phyloP scores from a whole-genome alignment of 1,140 invertebrate species.

The Oscheius sp. region DNA sequence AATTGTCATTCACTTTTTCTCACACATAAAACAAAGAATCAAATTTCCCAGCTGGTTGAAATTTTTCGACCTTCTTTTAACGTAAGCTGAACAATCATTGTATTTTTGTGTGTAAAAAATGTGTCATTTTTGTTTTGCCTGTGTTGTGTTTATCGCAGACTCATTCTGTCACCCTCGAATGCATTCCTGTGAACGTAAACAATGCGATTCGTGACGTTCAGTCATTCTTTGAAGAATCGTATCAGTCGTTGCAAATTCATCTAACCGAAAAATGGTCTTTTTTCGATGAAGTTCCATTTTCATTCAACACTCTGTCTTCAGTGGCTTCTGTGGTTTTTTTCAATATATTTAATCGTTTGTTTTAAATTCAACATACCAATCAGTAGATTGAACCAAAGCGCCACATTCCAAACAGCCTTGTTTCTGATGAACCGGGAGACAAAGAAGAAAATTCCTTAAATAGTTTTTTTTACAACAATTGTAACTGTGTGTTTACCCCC shows the following conservation, averaged over 20 bases:
- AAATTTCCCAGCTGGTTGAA: no score
- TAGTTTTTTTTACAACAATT: background rate
- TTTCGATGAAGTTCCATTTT: background rate
- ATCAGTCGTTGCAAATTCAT: background rate
- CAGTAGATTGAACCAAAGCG: conserved; percentile 58
- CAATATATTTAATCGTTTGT: no score
- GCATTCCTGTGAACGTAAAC: no score
- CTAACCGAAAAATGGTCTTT: no score
- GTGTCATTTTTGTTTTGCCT: no score
- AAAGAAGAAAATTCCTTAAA: conserved; percentile 53
- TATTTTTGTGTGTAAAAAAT: no score
- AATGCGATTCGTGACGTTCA: background rate
- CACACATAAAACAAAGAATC: no score
- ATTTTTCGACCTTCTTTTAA: no score
- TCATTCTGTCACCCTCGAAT: no score
- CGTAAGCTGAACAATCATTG: no score
- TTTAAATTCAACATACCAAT: conserved; percentile 49
- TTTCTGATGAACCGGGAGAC: conserved; percentile 53
- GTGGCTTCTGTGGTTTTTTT: background rate
- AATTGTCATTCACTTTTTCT: no score
- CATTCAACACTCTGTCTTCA: background rate
- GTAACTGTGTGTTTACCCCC: conserved; percentile 52
- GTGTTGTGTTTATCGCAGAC: no score
- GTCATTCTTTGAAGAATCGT: background rate
- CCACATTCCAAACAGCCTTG: conserved; percentile 52